Percentiles rank a stretch among this genome's conserved stretches.
These are phyloP conservation scores for Ridgeia piscesae DNA, from an alignment of 1,140 invertebrate species.

Conservation along the genomic window DNA sequence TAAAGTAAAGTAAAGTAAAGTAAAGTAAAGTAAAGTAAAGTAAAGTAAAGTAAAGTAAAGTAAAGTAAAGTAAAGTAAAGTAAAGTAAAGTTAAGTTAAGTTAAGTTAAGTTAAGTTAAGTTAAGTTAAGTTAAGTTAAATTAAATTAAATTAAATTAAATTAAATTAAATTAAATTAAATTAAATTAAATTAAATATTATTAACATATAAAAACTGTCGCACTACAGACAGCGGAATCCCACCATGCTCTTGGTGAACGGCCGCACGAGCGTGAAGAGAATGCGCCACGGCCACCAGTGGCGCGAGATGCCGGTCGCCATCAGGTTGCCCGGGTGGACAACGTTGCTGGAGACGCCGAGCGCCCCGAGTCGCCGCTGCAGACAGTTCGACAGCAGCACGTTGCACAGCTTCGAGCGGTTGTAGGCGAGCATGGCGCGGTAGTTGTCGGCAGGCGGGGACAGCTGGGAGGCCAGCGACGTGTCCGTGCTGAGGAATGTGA, in stretches of 20 bases:
- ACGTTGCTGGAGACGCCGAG: constrained; percentile 74
- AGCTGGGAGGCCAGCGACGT: constrained; percentile 67
- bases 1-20: too few relatives aligned
- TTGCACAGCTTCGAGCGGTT: constrained; percentile 90
- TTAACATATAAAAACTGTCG: too few relatives aligned
- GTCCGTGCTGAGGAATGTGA: constrained; percentile 65
- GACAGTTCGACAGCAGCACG: constrained; percentile 77
- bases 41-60: too few relatives aligned
- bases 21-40: too few relatives aligned
- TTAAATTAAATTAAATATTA: too few relatives aligned
- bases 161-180: too few relatives aligned
- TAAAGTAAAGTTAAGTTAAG: too few relatives aligned
- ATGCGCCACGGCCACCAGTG: constrained; percentile 82
- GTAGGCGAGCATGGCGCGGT: constrained; percentile 80
- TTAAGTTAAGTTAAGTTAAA: too few relatives aligned
- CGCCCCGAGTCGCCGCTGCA: constrained; percentile 71
- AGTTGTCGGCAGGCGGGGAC: constrained; percentile 64
- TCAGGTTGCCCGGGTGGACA: constrained; percentile 91
- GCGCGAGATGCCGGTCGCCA: constrained; percentile 73
- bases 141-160: too few relatives aligned
- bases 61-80: too few relatives aligned
- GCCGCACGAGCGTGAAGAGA: constrained; percentile 76
- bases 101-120: too few relatives aligned
- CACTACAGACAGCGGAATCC: constrained; percentile 39
- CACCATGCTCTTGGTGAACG: constrained; percentile 94